A percentile compares a stretch with the other conserved stretches of the same genome.
Conservation (phyloP, 2,888 invertebrate genomes). For the Poecilus cupreus region DNA sequence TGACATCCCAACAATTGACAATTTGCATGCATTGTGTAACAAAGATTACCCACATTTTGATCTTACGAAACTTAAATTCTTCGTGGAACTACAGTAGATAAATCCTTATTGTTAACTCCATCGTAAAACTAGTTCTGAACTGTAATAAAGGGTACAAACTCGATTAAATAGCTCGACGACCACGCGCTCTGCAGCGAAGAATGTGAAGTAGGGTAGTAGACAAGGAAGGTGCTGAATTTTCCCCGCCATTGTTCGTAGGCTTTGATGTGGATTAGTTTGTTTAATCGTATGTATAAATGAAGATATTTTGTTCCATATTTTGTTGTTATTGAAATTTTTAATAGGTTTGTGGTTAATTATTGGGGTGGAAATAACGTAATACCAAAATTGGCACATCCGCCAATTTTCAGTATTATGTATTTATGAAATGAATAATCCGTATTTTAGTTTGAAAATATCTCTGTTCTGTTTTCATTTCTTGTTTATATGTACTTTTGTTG, state of each 20-base stretch:
- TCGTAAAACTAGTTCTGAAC: slow-evolving; percentile 31
- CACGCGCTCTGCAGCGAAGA: neutral
- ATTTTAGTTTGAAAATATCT: no score
- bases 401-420: no score
- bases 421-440: no score
- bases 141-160: slow-evolving; percentile 23
- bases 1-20: slow-evolving; percentile 4
- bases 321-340: no score
- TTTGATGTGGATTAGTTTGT: no score
- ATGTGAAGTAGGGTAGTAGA: neutral
- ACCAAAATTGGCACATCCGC: no score
- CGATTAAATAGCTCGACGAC: slow-evolving; percentile 15
- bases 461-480: no score
- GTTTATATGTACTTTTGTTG: no score
- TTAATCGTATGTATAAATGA: no score
- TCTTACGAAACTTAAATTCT: neutral
- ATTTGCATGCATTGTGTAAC: slow-evolving; percentile 24
- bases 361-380: no score
- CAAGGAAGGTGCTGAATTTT: neutral
- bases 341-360: no score
- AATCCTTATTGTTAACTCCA: slow-evolving; percentile 29
- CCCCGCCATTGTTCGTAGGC: neutral
- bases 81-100: slow-evolving; percentile 8
- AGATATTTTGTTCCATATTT: no score
- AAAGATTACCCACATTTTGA: slow-evolving; percentile 31